These are phyloP conservation scores for Euspilapteryx auroguttella DNA, from an alignment of 2,888 invertebrate species.

Conservation along the genomic window DNA sequence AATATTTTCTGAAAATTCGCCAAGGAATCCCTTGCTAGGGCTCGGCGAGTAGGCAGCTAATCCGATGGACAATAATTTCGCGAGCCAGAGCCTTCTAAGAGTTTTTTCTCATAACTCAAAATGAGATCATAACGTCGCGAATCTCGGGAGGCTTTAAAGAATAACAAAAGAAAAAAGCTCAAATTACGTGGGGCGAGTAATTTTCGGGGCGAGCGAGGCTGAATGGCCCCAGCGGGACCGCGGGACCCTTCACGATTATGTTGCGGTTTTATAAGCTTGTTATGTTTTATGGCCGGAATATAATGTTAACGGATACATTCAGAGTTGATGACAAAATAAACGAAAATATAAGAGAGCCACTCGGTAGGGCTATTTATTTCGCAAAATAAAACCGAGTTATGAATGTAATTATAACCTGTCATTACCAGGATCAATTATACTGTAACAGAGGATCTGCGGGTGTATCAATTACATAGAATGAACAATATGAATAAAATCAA, in stretches of 20 bases:
- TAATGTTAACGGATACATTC: constrained; percentile 30
- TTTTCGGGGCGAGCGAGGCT: constrained; percentile 46
- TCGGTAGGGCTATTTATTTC: no score
- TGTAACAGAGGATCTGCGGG: no score
- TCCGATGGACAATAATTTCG: constrained; percentile 44
- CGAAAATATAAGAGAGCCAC: constrained; percentile 9
- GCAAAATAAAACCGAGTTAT: no score
- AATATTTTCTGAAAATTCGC: constrained; percentile 3
- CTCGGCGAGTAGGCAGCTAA: constrained; percentile 36
- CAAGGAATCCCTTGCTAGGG: constrained; percentile 14
- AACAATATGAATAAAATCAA: no score
- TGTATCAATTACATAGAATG: no score
- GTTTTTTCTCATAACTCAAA: constrained; percentile 56
- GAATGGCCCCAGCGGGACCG: constrained; percentile 44
- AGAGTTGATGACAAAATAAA: constrained; percentile 17
- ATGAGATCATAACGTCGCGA: constrained; percentile 57
- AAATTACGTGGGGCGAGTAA: constrained; percentile 54
- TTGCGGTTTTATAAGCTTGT: constrained; percentile 55
- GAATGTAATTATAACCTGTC: no score
- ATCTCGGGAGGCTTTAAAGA: constrained; percentile 48
- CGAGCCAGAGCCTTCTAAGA: constrained; percentile 40
- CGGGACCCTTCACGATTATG: constrained; percentile 46
- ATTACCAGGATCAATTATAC: no score
- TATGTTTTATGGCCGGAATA: constrained; percentile 46
- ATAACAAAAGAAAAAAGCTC: constrained; percentile 54